Evolutionary conservation across 2,113 vertebrate genomes (phyloP), one percentile per base, ranked within the genome.

Genomic region (Centropus bengalensis): DNA sequence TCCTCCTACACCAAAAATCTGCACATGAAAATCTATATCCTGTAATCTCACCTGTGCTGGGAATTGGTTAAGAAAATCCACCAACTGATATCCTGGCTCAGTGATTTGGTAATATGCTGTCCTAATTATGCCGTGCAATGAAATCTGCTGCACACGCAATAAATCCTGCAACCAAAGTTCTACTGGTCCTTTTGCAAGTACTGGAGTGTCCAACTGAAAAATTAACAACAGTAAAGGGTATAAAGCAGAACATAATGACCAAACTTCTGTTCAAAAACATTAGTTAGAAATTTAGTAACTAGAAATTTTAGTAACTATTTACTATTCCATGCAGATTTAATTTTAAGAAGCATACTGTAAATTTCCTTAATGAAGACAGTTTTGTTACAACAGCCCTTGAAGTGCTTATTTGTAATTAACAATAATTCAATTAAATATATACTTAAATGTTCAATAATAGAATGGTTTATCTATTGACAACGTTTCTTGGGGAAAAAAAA

Each of bases 131-230:
- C 97, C 97, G 82, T 98, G 98, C 33, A 99, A 93, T 16, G 98
- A 99, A 12, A 78, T 89, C 96, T 98, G 98, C 76, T 98, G 98
- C 81, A 98, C 82, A 89, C 85, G 87, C 85, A 99, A 74, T 85
- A 99, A 94, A 21, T 98, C 91, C 70, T 98, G 92, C 70, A 99
- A 97, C 98, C 98, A 99, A 80, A 98, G 92, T 95, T 99, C 98
- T 47, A 99, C 98, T 15, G 98, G 97, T 78, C 98, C 98, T 95
- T 98, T 98, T 82, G 98, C 98, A 96, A 98, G 89, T 63, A 99
- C 96, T 52, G 98, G 90, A 49, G 10, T 81, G 86, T 98, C 97
- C 94, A 99, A 88, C 98, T 99, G 76, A 91, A 97, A 97, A 92
- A 93, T 47, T 21, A 86, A 82, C 49, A n/a, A 63, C 58, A 36